A percentile compares a stretch with the other conserved stretches of the same genome.
Evolutionary conservation across 2,888 invertebrate genomes (phyloP).

Genomic region (Odontothrips loti): DNA sequence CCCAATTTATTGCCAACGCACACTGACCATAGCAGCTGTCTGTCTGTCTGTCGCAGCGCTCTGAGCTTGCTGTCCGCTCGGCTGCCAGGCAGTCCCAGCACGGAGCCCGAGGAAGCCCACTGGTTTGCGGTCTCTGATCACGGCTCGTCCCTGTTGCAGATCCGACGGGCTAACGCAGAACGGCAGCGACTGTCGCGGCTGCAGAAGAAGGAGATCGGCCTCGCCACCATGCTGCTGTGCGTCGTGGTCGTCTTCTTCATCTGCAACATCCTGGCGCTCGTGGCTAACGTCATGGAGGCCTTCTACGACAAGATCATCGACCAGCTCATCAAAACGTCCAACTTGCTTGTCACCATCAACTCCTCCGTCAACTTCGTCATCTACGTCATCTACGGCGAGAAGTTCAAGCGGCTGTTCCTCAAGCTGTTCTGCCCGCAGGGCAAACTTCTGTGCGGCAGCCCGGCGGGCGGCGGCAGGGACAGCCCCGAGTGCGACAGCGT

Average conservation of each 20-base stretch:
- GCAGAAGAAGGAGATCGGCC: constrained; percentile 86
- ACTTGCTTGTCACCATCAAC: constrained; percentile 92
- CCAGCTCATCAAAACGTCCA: constrained; percentile 74
- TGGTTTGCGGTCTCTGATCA: too few relatives aligned
- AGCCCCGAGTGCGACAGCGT: constrained; percentile 70
- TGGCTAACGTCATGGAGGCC: constrained; percentile 81
- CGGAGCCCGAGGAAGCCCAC: too few relatives aligned
- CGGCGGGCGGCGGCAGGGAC: constrained; percentile 57
- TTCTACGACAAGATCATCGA: constrained; percentile 64
- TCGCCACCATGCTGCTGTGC: constrained; percentile 91
- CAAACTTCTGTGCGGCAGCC: constrained; percentile 42
- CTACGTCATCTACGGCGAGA: constrained; percentile 96
- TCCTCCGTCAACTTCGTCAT: constrained; percentile 97
- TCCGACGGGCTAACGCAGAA: constrained; percentile 83
- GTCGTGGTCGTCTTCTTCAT: constrained; percentile 92
- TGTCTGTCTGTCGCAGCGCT: too few relatives aligned
- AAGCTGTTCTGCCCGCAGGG: constrained; percentile 68
- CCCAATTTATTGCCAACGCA: too few relatives aligned
- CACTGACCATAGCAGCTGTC: too few relatives aligned
- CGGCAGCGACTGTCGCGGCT: constrained; percentile 83
- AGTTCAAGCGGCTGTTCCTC: constrained; percentile 84
- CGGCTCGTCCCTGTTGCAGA: too few relatives aligned
- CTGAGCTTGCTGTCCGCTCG: too few relatives aligned
- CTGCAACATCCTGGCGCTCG: constrained; percentile 82
- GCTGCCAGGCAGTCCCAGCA: too few relatives aligned